Conservation (phyloP, 1,140 invertebrate species). For the Drosophila repletoides region DNA sequence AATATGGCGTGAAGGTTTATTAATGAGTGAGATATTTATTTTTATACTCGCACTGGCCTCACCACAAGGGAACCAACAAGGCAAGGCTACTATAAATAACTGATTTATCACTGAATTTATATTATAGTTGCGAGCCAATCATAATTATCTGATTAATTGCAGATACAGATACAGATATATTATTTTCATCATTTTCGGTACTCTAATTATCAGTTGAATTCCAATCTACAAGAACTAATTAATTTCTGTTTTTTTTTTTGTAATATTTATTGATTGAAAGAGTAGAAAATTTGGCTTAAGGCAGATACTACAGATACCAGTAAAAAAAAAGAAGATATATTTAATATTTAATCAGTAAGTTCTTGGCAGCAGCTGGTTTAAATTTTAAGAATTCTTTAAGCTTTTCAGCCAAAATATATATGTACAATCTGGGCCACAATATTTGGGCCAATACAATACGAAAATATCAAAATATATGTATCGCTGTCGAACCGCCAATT, state of each 20-base stretch:
- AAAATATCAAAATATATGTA: constrained; percentile 46
- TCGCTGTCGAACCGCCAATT: constrained; percentile 28
- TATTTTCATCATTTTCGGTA: too few species aligned
- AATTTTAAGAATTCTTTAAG: background rate
- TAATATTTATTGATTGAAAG: too few species aligned
- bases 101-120: constrained; percentile 41
- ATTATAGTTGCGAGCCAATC: constrained; percentile 7
- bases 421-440: constrained; percentile 26
- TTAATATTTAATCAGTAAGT: too few species aligned
- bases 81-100: constrained; percentile 25
- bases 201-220: too few species aligned
- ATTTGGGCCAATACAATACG: constrained; percentile 36
- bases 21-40: constrained; percentile 11
- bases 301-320: too few species aligned
- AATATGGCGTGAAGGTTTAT: constrained; percentile 45
- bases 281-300: too few species aligned
- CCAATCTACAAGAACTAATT: too few species aligned
- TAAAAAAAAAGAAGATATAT: too few species aligned
- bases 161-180: too few species aligned
- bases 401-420: constrained; percentile 1
- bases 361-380: too few species aligned
- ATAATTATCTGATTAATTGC: background rate
- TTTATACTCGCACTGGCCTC: background rate
- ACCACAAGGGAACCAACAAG: background rate
- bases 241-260: too few species aligned